Conservation (phyloP, 1,140 invertebrate genomes). For the Temnothorax curvispinosus region DNA sequence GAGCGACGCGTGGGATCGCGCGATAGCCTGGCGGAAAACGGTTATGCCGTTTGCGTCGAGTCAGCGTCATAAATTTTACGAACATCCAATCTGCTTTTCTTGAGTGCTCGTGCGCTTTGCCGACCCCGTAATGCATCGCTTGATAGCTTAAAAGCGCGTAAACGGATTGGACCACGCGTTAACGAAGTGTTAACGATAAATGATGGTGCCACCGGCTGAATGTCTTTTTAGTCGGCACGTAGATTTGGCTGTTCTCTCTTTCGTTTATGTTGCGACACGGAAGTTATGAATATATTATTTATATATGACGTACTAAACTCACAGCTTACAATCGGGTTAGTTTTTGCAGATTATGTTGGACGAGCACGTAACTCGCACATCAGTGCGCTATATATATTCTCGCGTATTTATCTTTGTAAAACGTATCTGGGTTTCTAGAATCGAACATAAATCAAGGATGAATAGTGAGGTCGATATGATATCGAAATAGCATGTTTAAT, state of each 20-base stretch:
- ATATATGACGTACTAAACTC: background rate
- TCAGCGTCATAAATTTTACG: constrained; percentile 52
- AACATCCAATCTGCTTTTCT: constrained; percentile 53
- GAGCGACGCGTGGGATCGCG: constrained; percentile 36
- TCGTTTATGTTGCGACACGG: background rate
- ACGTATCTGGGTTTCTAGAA: constrained; percentile 22
- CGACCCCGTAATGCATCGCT: constrained; percentile 40
- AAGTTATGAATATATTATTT: constrained; percentile 37
- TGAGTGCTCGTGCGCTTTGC: constrained; percentile 16
- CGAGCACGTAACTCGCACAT: constrained; percentile 33
- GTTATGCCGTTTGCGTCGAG: constrained; percentile 37
- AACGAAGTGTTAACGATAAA: constrained; percentile 60
- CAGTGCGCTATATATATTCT: constrained; percentile 23
- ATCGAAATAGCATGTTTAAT: constrained; percentile 30
- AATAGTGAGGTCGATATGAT: constrained; percentile 23
- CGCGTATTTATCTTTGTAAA: constrained; percentile 46
- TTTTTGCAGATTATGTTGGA: constrained; percentile 38
- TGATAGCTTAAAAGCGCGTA: constrained; percentile 51
- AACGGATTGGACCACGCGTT: constrained; percentile 52
- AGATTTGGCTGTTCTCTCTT: background rate
- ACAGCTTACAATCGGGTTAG: constrained; percentile 20
- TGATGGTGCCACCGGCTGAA: constrained; percentile 13
- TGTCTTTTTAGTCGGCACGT: constrained; percentile 3
- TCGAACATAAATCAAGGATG: constrained; percentile 45
- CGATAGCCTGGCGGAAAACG: constrained; percentile 26